Evolutionary conservation across 2,797 vertebrate genomes (phyloP), one percentile per base, ranked within the genome.

Genomic region (Chelon auratus): DNA sequence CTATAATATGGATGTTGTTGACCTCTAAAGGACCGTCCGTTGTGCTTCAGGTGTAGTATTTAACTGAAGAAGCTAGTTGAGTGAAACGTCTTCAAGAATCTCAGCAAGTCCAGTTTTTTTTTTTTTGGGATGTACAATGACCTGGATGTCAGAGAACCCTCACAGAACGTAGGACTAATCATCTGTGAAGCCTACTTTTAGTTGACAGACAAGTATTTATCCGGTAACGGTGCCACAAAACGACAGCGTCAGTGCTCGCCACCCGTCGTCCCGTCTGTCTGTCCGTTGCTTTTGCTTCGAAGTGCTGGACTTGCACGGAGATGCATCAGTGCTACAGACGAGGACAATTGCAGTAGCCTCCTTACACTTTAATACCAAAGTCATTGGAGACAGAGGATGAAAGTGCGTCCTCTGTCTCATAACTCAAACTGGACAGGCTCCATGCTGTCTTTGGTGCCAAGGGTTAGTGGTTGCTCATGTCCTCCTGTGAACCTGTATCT

Each of bases 221-320:
- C 45, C 26, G 20, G 5, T 40, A 18, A 61, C 54, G 58, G 75
- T 76, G 79, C 66, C 77, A 84, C 75, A 88, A 83, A 77, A 68
- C 4, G 71, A 75, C 65, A 69, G 53, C 2, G 15, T 57, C 30
- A 51, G 58, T 22, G 45, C 62, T 72, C 43, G 1, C 61, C n/a
- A 13, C 47, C 65, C 18, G 62, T 53, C 15, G 11, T 68, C 68
- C 53, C 60, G 67, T 59, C 74, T 17, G 37, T 59, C 67, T n/a
- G 47, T 17, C 78, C 83, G 78, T 39, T 5, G 30, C 30, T 77
- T 33, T n/a, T 77, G 72, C 75, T 72, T 62, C 11, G 52, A 40
- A 55, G 64, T 68, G 66, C 64, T 75, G 50, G 55, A 54, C 10
- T 2, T 39, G 48, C 61, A 65, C 17, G 61, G 22, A 60, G 20